Conservation (phyloP, 2,113 vertebrate genomes). For the Anoplopoma fimbria region DNA sequence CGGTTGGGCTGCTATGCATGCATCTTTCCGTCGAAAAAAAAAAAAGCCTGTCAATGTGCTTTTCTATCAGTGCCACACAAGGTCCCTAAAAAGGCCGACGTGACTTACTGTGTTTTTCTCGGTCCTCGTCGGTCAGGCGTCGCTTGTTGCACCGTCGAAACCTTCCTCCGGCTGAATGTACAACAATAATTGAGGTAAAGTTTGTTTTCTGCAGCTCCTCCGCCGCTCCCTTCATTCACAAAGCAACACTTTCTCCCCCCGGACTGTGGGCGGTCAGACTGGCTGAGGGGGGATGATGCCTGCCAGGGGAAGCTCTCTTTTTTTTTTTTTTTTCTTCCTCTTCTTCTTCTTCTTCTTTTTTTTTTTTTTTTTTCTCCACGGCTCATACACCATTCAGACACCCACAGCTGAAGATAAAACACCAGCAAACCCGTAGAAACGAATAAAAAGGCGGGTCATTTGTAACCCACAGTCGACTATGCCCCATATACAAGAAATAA, state of each 20-base stretch:
- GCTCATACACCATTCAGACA: conserved; percentile 36
- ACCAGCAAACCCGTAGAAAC: not conserved
- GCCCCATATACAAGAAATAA: no score
- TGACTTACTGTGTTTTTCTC: conserved; percentile 55
- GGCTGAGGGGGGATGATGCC: conserved; percentile 68
- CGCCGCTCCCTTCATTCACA: conserved; percentile 82
- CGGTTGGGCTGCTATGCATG: conserved; percentile 68
- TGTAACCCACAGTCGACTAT: not conserved
- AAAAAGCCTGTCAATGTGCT: conserved; percentile 53
- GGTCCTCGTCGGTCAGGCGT: conserved; percentile 21
- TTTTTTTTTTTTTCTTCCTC: not conserved
- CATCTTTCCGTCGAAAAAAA: conserved; percentile 62
- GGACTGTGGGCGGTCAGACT: conserved; percentile 77
- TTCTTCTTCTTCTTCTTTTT: not conserved
- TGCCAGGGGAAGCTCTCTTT: conserved; percentile 49
- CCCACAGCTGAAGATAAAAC: conserved; percentile 45
- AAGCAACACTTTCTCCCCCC: conserved; percentile 80
- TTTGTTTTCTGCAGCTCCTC: conserved; percentile 65
- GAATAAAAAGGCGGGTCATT: not conserved
- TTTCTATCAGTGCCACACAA: conserved; percentile 33
- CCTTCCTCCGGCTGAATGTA: conserved; percentile 3
- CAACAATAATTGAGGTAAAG: conserved; percentile 50
- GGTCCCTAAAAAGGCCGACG: conserved; percentile 11
- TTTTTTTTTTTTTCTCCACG: not conserved
- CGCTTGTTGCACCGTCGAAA: conserved; percentile 11